Base-by-base conservation (phyloP, 2,888 invertebrate genomes). In the Caenorhabditis sinica region DNA sequence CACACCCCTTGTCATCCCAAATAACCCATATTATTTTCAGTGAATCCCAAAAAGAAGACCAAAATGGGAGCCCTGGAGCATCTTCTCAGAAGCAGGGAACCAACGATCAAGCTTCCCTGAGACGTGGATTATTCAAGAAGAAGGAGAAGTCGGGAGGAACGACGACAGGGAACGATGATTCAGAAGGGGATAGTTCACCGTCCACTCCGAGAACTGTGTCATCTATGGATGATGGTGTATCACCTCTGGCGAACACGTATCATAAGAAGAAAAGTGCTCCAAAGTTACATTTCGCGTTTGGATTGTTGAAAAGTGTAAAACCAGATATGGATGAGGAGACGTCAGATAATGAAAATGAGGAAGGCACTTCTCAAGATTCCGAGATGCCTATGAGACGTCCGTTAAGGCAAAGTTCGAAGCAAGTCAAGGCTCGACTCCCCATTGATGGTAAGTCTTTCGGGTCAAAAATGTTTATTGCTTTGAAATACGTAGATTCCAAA, bases 251-350 rank as follows among this genome's bases (percentile, higher is more conserved):
- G 56, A 83, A 82, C 43, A 77, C 66, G 17, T 79, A 73, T 15
- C 63, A 86, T 3, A 93, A 93, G 63, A 92, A 94, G 74, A 93
- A 93, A 83, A 93, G 93, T 43, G 90, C 93, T 81, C 93, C 93
- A 87, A 94, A 94, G 86, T 93, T 94, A 72, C 93, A 93, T 83
- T 92, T 93, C 73, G 92, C 92, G 0, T 90, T 92, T 80, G 91
- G 90, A 43, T 83, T 92, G 11, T 82, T 92, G 45, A 92, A 91
- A 86, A 89, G 90, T n/a, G 90, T 87, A 0, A 83, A 87, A 36
- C 82, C 85, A 2, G 91, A 91, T 15, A 86, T 85, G 58, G 91
- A 93, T 61, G 93, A 93, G 65, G 93, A 93, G 20, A 93, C 93
- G 23, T 92, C 93, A 40, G 92, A 93, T 74, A 86, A 79, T 11